These are phyloP conservation scores for Oostethus manadensis DNA, from an alignment of 2,113 vertebrate genomes.

Conservation along the genomic window DNA sequence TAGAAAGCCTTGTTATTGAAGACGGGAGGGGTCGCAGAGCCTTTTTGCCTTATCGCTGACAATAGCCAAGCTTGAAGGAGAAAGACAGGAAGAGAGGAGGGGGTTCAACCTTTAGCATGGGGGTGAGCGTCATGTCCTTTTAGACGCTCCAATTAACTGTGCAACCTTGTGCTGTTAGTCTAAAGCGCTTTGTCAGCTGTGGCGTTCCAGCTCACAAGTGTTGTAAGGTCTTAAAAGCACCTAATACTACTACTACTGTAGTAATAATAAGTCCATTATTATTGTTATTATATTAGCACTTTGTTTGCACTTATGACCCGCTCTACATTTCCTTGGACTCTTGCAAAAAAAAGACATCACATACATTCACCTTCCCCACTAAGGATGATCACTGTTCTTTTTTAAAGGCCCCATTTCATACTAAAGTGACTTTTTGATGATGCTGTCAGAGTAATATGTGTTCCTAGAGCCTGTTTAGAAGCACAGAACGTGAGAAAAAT, in stretches of 20 bases:
- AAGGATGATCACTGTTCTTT: constrained; percentile 39
- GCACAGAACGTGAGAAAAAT: no score
- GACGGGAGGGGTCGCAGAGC: constrained; percentile 37
- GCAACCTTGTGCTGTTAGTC: constrained; percentile 57
- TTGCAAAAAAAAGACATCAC: background rate
- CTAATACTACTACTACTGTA: background rate
- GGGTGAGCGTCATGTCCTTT: constrained; percentile 38
- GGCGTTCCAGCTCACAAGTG: constrained; percentile 19
- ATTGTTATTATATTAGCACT: constrained; percentile 5
- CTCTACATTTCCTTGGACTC: constrained; percentile 15
- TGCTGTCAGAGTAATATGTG: no score
- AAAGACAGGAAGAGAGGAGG: constrained; percentile 31
- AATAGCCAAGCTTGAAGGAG: constrained; percentile 62
- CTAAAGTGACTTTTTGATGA: no score
- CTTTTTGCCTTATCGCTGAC: constrained; percentile 39
- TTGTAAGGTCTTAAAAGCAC: constrained; percentile 19
- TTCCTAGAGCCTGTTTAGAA: no score
- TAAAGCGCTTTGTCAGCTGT: constrained; percentile 41
- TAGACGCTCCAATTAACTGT: constrained; percentile 54
- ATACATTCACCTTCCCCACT: constrained; percentile 4
- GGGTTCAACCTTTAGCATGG: constrained; percentile 54
- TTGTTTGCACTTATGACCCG: constrained; percentile 18
- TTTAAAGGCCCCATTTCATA: constrained; percentile 23
- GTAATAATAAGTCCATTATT: constrained; percentile 16
- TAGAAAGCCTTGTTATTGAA: constrained; percentile 60